These are phyloP conservation scores for Heterocephalus glaber DNA, from an alignment of 2,113 vertebrate genomes.

Conservation along the genomic window DNA sequence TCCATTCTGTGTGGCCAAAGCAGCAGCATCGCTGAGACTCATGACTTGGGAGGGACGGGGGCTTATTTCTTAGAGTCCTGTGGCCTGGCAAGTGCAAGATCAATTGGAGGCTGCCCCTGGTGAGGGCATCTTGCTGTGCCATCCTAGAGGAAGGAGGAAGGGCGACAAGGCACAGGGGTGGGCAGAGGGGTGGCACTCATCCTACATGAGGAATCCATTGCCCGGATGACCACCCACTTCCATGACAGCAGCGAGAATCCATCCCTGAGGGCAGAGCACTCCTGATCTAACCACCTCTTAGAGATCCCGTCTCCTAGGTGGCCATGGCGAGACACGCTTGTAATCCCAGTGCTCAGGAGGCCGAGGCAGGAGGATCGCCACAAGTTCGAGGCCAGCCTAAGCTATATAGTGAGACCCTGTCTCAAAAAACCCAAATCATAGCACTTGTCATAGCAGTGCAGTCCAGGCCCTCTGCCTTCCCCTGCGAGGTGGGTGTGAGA, in stretches of 20 bases:
- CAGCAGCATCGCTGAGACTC: background rate
- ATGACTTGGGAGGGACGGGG: background rate
- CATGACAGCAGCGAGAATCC: background rate
- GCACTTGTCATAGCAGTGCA: background rate
- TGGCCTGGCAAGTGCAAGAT: background rate
- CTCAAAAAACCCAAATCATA: too few relatives aligned
- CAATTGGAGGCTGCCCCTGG: background rate
- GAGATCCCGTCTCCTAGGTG: too few relatives aligned
- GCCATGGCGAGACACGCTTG: too few relatives aligned
- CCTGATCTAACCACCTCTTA: background rate
- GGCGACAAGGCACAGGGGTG: background rate
- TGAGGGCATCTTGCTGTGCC: background rate
- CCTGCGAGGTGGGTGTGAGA: background rate
- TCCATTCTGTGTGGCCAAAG: too few relatives aligned
- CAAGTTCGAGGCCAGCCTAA: too few relatives aligned
- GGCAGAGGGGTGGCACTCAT: background rate
- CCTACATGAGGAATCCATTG: background rate
- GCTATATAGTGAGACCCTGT: too few relatives aligned
- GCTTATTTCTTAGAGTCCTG: background rate
- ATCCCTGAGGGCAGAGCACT: background rate
- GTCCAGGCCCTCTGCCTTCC: too few relatives aligned
- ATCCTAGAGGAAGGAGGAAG: background rate
- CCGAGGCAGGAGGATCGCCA: too few relatives aligned
- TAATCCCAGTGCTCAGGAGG: too few relatives aligned
- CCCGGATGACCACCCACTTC: background rate